Base-by-base conservation (phyloP, 2,113 vertebrate genomes). In the Microtus richardsoni region DNA sequence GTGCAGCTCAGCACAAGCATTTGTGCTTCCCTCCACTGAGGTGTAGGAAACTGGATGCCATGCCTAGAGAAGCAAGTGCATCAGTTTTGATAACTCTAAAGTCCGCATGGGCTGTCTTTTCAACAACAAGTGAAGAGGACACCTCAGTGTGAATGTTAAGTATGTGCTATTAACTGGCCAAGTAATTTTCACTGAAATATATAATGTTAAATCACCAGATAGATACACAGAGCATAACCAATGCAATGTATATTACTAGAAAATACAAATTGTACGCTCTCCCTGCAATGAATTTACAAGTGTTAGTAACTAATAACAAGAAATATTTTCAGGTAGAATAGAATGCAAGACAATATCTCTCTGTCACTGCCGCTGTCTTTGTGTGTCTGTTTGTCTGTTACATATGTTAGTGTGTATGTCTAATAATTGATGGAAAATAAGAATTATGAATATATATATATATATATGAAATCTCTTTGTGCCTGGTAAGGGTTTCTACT, bases 21-120 rank as follows among this genome's bases (percentile, higher is more conserved):
- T 89, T 93, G 11, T 88, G 70, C 16, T 47, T 89, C 73, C 41
- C 16, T 93, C 77, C 66, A 82, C 58, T 94, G 24, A 93, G 47
- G 26, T 94, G 33, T 91, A 93, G 79, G 44, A 95, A 66, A 73
- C 92, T 77, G 91, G 94, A 62, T 60, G 33, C 22, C 88, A 62
- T 30, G 12, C 26, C 84, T 78, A 93, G 52, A 95, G 79, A 85
- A 96, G 22, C 36, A 68, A 39, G 73, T 78, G 49, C 52, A 64
- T 95, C 22, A 39, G 49, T 64, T 92, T 86, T 75, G 52, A 54
- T 47, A 88, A 73, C 39, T 70, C 74, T 93, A 58, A 47, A 78
- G 58, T 73, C 83, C 93, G 8, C 5, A 33, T 4, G 74, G 68
- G 52, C 16, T 92, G 73, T 62, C 21, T 85, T 75, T 90, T 92